Evolutionary conservation across 2,888 invertebrate genomes (phyloP).

Genomic region (Tridacna crocea): DNA sequence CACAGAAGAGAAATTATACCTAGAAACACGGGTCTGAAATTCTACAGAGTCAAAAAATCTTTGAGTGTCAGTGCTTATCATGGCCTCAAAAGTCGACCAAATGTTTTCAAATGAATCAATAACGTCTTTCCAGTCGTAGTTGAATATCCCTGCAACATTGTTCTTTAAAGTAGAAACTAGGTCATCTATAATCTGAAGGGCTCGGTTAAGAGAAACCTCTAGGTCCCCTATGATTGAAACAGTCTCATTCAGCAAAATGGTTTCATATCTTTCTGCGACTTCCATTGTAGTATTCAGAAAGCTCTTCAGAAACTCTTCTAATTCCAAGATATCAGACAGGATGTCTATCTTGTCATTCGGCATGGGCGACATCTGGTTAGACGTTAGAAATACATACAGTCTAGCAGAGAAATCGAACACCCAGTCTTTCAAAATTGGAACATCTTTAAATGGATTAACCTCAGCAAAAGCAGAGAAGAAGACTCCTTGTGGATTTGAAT

Average conservation of each 20-base stretch:
- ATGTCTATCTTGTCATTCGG: slow-evolving; percentile 7
- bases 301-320: background rate
- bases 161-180: background rate
- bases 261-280: background rate
- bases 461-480: slow-evolving; percentile 35
- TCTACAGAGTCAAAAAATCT: slow-evolving; percentile 22
- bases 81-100: slow-evolving; percentile 5
- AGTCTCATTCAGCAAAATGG: background rate
- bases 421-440: slow-evolving; percentile 49
- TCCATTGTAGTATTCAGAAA: background rate
- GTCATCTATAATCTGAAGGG: background rate
- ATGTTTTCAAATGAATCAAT: background rate
- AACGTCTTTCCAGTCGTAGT: background rate
- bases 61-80: background rate
- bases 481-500: slow-evolving; percentile 54
- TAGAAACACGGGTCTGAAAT: slow-evolving; percentile 1
- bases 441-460: slow-evolving; percentile 35
- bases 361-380: slow-evolving; percentile 23
- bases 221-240: background rate
- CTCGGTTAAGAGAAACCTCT: background rate
- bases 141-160: background rate
- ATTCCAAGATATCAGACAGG: slow-evolving; percentile 18
- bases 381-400: slow-evolving; percentile 46
- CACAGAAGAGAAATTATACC: slow-evolving; percentile 2
- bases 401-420: slow-evolving; percentile 11